Evolutionary conservation across 2,888 invertebrate genomes (phyloP), one percentile per base, ranked within the genome.

Genomic region (Sinentomon sp.): DNA sequence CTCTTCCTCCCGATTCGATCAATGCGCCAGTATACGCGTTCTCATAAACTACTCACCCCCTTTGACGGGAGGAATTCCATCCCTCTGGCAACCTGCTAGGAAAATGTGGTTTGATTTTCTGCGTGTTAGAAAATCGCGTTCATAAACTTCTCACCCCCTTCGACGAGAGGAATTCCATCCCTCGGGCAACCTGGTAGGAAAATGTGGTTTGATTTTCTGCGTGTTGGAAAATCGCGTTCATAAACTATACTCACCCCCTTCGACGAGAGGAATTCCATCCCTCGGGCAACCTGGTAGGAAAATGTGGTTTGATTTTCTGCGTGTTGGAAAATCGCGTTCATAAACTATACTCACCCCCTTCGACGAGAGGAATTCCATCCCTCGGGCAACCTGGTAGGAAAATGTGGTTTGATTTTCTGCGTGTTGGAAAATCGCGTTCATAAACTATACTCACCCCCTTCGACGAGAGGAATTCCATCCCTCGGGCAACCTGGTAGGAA

Each of bases 381-480:
- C 82, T 43, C 70, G 64, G 3, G 80, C 76, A 25, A 85, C 76
- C 59, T 87, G 85, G 55, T 77, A 76, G 41, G 78, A 78, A 51
- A 83, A 87, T 37, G 76, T 72, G 7, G 82, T 82, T 35, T 85
- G 62, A 52, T 85, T 82, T 31, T 75, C n/a, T n/a, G n/a, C n/a
- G 17, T 37, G 36, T 13, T 7, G 14, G 14, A 9, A 26, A 22
- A n/a, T n/a, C n/a, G n/a, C n/a, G n/a, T n/a, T n/a, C n/a, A n/a
- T n/a, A n/a, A n/a, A n/a, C n/a, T n/a, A n/a, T n/a, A n/a, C 66
- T 63, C 56, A 82, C 80, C 55, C 77, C 78, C 53, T 75, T 69
- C 14, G 68, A 63, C 30, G 75, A 70, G 4, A 83, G 60, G 52
- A 73, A 80, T 43, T 77, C 74, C 82, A 83, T 82, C 37, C 80